phyloP scores from a whole-genome alignment of 1,140 invertebrate genomes.

The Anastatus disparis region DNA sequence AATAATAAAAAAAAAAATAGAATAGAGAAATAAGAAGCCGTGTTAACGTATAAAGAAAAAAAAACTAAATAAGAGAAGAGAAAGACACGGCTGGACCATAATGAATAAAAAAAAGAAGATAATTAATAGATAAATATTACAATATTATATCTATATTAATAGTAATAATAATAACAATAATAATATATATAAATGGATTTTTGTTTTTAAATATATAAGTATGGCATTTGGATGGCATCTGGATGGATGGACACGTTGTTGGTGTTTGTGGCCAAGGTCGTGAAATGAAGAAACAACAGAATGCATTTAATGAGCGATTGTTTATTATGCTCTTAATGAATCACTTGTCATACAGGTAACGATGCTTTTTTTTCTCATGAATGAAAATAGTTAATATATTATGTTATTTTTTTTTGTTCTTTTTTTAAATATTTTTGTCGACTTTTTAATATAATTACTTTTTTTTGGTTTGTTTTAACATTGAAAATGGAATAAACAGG shows the following conservation, averaged over 20 bases:
- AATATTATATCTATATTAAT: constrained; percentile 22
- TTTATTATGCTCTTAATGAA: constrained; percentile 70
- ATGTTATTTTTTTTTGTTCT: constrained; percentile 53
- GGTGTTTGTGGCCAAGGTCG: constrained; percentile 61
- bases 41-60: too few species aligned
- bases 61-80: background rate
- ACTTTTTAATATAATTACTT: constrained; percentile 60
- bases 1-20: constrained; percentile 10
- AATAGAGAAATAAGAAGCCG: background rate
- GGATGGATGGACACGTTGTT: constrained; percentile 58
- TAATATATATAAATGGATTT: constrained; percentile 30
- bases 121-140: constrained; percentile 14
- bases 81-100: constrained; percentile 9
- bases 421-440: too few species aligned
- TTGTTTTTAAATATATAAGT: too few species aligned
- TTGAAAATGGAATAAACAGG: constrained; percentile 64
- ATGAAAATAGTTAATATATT: constrained; percentile 70
- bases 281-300: constrained; percentile 69
- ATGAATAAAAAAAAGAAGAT: constrained; percentile 2
- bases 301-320: constrained; percentile 70
- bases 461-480: too few species aligned
- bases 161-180: too few species aligned
- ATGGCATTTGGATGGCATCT: constrained; percentile 40
- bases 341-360: constrained; percentile 70
- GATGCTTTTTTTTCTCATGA: constrained; percentile 66